Base-by-base conservation (phyloP, 2,888 invertebrate species). In the Synanthedon tipuliformis region DNA sequence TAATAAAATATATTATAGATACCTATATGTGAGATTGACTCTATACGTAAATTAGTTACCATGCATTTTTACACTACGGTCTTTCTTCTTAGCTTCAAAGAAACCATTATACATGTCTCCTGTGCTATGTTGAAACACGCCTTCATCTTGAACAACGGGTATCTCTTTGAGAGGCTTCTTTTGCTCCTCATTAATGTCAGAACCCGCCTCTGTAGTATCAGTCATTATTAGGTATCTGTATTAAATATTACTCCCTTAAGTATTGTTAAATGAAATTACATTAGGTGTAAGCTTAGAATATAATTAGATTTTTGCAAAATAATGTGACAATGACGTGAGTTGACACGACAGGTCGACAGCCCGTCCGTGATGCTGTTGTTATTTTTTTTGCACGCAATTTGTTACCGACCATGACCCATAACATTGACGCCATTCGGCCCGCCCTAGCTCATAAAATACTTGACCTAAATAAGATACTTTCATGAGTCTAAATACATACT, bases 81-180 rank as follows among this genome's bases (percentile, higher is more conserved):
- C 89, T 58, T 81, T 88, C 59, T 86, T 84, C 68, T 88, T 88
- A 0, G 89, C 86, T 62, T 89, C 88, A 61, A 88, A 92, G 51
- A 69, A 83, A 1, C 91, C 92, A 1, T 82, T 75, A 57, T 91
- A 92, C 2, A 61, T 74, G 58, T 92, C 91, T 0, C 89, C 90
- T 50, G 91, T 92, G 0, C 76, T 68, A 59, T 90, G 89, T 10
- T 61, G 58, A 62, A 91, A 91, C 45, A 71, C 66, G 0, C 80
- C 86, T 8, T 71, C 62, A 53, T 79, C 85, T 16, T 75, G 75
- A 1, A 84, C 63, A 0, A 81, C 63, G 0, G 65, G 60, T 0
- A 78, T 50, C 51, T 70, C 71, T 54, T 83, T 81, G 2, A 55
- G 57, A 0, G 68, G 65, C 54, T 75, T 75, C 55, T 73, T 78